Conservation (phyloP, 2,113 vertebrate genomes). For the Periophthalmus modestus region DNA sequence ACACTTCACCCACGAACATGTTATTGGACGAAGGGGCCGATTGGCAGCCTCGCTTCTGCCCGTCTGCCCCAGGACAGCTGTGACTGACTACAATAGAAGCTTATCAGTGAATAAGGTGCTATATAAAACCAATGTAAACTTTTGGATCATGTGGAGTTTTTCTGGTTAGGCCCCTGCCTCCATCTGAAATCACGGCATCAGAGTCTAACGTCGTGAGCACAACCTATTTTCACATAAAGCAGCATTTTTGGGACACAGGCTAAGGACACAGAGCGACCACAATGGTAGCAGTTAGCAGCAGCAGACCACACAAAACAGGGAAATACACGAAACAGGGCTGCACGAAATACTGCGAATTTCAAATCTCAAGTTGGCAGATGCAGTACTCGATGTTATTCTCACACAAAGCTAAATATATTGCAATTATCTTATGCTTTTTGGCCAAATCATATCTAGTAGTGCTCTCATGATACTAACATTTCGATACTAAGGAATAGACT, state of each 20-base stretch:
- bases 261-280: conserved; percentile 64
- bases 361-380: background rate
- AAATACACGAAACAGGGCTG: background rate
- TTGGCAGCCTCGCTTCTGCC: too few species aligned
- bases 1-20: too few species aligned
- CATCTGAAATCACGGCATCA: background rate
- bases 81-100: too few species aligned
- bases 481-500: too few species aligned
- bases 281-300: conserved; percentile 72
- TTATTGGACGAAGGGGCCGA: too few species aligned
- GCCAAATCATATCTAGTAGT: too few species aligned
- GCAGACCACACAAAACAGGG: conserved; percentile 45
- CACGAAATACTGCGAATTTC: background rate
- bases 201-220: background rate
- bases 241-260: conserved; percentile 69
- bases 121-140: too few species aligned
- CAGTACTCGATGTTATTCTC: background rate
- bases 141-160: background rate
- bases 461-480: too few species aligned
- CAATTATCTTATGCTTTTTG: background rate
- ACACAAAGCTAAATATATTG: background rate
- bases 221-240: conserved; percentile 67
- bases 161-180: background rate
- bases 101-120: too few species aligned
- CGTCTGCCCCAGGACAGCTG: too few species aligned